Conservation (phyloP, 2,113 vertebrate species). For the Bufo bufo region DNA sequence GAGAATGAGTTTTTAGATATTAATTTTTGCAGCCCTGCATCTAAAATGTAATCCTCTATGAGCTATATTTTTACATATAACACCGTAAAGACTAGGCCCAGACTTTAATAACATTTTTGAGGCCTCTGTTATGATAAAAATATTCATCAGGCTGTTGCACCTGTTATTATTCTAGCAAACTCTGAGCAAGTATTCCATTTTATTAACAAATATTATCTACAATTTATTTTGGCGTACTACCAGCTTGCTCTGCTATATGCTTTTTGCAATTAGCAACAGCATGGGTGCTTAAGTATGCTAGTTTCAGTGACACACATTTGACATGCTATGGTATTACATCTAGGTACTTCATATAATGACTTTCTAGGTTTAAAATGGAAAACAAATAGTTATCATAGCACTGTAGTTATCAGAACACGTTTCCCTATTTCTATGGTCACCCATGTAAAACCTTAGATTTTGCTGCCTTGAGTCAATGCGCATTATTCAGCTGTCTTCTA, state of each 20-base stretch:
- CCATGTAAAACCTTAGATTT: too few relatives aligned
- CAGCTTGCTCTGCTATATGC: conserved; percentile 13
- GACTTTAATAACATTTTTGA: conserved; percentile 45
- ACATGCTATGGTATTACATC: background rate
- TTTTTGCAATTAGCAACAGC: conserved; percentile 22
- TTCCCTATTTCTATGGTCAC: too few relatives aligned
- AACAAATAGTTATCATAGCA: background rate
- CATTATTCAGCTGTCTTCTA: too few relatives aligned
- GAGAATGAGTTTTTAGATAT: background rate
- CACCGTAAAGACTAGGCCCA: conserved; percentile 24
- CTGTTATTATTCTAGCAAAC: conserved; percentile 42
- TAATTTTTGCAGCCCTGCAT: conserved; percentile 18
- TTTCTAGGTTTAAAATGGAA: background rate
- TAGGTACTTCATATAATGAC: background rate
- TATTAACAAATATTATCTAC: conserved; percentile 45
- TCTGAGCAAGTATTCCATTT: conserved; percentile 27
- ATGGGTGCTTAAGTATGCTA: background rate
- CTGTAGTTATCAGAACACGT: too few relatives aligned
- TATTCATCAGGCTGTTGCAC: conserved; percentile 41
- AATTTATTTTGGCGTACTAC: conserved; percentile 31
- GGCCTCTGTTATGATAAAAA: conserved; percentile 29
- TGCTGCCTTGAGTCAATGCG: too few relatives aligned
- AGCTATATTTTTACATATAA: conserved; percentile 41
- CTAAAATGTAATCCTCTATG: conserved; percentile 27
- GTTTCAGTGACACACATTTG: conserved; percentile 4